Evolutionary conservation across 2,797 vertebrate species (phyloP).

Genomic region (Macropus fuliginosus): DNA sequence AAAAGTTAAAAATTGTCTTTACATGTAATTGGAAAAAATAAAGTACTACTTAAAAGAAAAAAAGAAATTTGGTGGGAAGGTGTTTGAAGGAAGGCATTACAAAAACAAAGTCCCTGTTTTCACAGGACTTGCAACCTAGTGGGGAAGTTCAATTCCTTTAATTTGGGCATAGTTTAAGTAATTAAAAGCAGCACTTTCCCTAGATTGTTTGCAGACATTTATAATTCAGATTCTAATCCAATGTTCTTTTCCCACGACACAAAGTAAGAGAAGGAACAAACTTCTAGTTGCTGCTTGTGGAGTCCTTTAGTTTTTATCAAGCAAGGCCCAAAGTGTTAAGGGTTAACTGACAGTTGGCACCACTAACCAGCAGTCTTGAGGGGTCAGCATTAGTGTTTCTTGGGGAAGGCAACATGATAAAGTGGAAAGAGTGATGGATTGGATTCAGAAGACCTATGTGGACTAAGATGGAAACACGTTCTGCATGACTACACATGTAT

Average conservation of each 20-base stretch:
- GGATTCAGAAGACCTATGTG: neutral
- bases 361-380: neutral
- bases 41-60: neutral
- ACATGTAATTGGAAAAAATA: neutral
- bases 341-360: neutral
- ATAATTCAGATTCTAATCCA: constrained; percentile 20
- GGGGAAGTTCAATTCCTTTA: neutral
- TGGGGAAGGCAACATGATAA: neutral
- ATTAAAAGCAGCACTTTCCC: constrained; percentile 6
- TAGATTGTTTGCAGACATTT: constrained; percentile 14
- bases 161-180: neutral
- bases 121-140: neutral
- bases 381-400: neutral
- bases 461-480: neutral
- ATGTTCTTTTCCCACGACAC: neutral
- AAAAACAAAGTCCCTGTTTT: neutral
- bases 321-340: neutral
- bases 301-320: neutral
- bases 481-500: neutral
- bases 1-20: neutral
- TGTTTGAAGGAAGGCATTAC: neutral
- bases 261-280: neutral
- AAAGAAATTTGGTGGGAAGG: neutral
- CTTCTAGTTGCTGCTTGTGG: neutral
- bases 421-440: neutral